phyloP scores from a whole-genome alignment of 2,113 vertebrate species.

The Sceloporus undulatus region DNA sequence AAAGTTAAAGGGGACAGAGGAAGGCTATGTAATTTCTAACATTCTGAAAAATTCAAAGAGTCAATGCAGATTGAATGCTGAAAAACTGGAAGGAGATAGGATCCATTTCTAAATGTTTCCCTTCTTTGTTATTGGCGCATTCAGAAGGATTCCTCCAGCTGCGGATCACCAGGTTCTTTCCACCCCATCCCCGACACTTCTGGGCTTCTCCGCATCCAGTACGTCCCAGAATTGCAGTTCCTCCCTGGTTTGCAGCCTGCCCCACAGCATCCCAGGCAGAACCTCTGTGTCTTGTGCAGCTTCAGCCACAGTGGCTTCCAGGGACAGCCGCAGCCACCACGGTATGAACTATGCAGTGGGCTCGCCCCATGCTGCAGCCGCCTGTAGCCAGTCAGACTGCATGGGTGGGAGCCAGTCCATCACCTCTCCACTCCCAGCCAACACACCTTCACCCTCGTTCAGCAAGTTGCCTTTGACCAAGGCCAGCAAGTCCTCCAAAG shows the following conservation, averaged over 20 bases:
- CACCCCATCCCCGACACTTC: slow-evolving; percentile 74
- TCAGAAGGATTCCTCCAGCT: slow-evolving; percentile 92
- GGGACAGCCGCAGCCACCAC: slow-evolving; percentile 60
- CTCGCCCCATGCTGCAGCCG: slow-evolving; percentile 75
- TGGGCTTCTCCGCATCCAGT: slow-evolving; percentile 52
- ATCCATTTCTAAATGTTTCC: neutral
- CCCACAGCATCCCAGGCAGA: slow-evolving; percentile 68
- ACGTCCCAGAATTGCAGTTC: slow-evolving; percentile 41
- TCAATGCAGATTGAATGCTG: neutral
- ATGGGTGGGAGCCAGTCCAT: slow-evolving; percentile 73
- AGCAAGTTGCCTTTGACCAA: slow-evolving; percentile 81
- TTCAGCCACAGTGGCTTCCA: slow-evolving; percentile 51
- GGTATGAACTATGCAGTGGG: slow-evolving; percentile 76
- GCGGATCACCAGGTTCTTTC: slow-evolving; percentile 77
- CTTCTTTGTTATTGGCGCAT: neutral
- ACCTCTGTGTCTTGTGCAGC: slow-evolving; percentile 66
- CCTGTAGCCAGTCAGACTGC: slow-evolving; percentile 79
- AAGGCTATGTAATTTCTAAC: neutral
- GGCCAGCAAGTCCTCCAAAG: slow-evolving; percentile 84
- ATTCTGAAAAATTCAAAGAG: neutral
- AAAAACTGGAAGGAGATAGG: neutral
- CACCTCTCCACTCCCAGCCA: slow-evolving; percentile 74
- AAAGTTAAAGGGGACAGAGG: neutral
- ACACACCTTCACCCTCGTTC: slow-evolving; percentile 76
- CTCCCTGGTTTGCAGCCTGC: slow-evolving; percentile 75